These are phyloP conservation scores for Helarctos malayanus DNA, from an alignment of 2,797 vertebrate species.

Conservation along the genomic window DNA sequence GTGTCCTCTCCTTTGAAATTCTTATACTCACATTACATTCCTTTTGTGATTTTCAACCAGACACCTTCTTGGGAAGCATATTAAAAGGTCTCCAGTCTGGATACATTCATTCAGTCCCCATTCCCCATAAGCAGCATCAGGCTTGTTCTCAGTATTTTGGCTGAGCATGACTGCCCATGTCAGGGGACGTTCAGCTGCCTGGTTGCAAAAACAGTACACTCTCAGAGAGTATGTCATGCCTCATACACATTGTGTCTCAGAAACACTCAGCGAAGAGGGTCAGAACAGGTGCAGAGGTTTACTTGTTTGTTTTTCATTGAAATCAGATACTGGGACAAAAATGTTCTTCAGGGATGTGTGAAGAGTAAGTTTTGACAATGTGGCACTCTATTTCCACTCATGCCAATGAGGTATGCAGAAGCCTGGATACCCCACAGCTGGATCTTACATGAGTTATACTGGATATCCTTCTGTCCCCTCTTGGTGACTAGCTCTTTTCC, in stretches of 20 bases:
- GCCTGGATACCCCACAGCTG: background rate
- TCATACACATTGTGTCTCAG: background rate
- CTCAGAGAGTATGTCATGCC: background rate
- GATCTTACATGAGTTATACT: background rate
- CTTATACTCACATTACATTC: background rate
- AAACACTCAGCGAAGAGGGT: background rate
- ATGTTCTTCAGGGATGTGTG: background rate
- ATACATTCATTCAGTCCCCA: background rate
- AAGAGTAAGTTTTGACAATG: background rate
- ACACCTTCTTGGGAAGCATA: background rate
- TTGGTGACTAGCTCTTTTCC: background rate
- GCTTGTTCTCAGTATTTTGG: background rate
- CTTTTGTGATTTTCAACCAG: background rate
- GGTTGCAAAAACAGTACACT: background rate
- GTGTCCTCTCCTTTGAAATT: background rate
- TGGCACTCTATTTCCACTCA: background rate
- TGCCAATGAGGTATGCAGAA: background rate
- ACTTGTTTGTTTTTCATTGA: background rate
- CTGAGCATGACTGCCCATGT: background rate
- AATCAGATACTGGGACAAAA: background rate
- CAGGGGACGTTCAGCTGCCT: background rate
- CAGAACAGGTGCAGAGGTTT: background rate
- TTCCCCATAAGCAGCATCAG: background rate
- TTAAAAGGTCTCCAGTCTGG: background rate
- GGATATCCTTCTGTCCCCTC: background rate